Evolutionary conservation across 2,797 vertebrate species (phyloP).

Genomic region (Mallotus villosus): DNA sequence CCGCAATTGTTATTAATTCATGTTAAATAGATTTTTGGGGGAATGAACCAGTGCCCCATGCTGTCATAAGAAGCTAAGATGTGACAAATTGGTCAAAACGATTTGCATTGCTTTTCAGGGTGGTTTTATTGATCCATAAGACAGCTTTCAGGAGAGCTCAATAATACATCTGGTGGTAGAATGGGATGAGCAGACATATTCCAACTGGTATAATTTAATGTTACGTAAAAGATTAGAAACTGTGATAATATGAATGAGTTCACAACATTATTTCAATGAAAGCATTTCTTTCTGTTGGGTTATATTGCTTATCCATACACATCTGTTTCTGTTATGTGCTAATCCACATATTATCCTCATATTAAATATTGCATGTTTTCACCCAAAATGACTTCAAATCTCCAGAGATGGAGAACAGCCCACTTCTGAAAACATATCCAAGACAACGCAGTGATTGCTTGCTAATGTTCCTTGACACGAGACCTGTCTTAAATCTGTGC

Average conservation of each 20-base stretch:
- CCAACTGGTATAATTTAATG: background rate
- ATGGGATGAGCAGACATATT: background rate
- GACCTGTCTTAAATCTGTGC: background rate
- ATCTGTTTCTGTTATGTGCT: background rate
- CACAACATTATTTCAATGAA: background rate
- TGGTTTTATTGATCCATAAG: constrained; percentile 23
- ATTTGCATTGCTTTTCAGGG: constrained; percentile 6
- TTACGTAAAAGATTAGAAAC: background rate
- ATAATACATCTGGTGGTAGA: background rate
- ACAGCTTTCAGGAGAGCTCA: constrained; percentile 15
- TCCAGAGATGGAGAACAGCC: background rate
- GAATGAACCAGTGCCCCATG: background rate
- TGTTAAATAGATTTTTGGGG: background rate
- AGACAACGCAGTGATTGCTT: no score
- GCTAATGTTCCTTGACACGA: background rate
- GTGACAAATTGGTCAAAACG: background rate
- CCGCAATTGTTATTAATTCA: no score
- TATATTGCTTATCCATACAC: constrained; percentile 1
- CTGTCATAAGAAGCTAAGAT: constrained; percentile 1
- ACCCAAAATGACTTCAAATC: no score
- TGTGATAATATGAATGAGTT: background rate
- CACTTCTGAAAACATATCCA: no score
- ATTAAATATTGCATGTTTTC: background rate
- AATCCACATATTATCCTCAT: background rate
- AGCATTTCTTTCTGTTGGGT: background rate